These are phyloP conservation scores for Gymnarchus niloticus DNA, from an alignment of 2,113 vertebrate species.

Conservation along the genomic window DNA sequence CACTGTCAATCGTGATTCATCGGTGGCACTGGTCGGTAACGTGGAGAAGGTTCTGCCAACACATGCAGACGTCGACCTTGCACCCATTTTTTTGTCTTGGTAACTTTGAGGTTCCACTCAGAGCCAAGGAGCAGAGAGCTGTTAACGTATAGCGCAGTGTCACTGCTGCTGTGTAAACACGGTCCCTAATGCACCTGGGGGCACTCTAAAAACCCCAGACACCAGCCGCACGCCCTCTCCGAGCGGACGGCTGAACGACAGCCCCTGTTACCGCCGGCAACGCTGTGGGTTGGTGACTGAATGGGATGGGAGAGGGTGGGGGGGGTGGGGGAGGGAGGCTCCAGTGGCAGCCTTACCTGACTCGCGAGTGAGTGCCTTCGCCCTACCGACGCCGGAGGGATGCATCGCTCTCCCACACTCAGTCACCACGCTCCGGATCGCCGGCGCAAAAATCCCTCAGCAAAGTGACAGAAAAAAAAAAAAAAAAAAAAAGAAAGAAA, in stretches of 20 bases:
- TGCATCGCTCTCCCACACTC: conserved; percentile 67
- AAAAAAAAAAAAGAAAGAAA: neutral
- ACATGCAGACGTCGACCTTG: neutral
- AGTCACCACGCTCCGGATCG: conserved; percentile 56
- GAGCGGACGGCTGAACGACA: neutral
- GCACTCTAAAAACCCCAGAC: neutral
- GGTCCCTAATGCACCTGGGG: neutral
- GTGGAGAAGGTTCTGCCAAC: neutral
- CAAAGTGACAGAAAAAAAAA: neutral
- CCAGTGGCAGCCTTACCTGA: conserved; percentile 68
- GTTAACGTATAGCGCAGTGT: neutral
- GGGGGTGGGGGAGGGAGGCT: neutral
- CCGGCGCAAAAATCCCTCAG: conserved; percentile 30
- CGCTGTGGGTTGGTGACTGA: too few species aligned
- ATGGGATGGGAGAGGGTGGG: neutral
- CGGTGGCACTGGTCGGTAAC: neutral
- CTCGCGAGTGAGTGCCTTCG: conserved; percentile 71
- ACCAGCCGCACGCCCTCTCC: neutral
- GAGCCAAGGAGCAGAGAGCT: neutral
- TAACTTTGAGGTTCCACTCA: neutral
- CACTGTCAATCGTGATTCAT: neutral
- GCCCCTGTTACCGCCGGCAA: neutral
- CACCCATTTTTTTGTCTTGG: neutral
- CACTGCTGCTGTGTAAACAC: neutral
- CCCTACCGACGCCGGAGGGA: conserved; percentile 67